These are phyloP conservation scores for Umimayanthus chanpuru DNA, from an alignment of 92 coral and sea anemone species.

Conservation along the genomic window DNA sequence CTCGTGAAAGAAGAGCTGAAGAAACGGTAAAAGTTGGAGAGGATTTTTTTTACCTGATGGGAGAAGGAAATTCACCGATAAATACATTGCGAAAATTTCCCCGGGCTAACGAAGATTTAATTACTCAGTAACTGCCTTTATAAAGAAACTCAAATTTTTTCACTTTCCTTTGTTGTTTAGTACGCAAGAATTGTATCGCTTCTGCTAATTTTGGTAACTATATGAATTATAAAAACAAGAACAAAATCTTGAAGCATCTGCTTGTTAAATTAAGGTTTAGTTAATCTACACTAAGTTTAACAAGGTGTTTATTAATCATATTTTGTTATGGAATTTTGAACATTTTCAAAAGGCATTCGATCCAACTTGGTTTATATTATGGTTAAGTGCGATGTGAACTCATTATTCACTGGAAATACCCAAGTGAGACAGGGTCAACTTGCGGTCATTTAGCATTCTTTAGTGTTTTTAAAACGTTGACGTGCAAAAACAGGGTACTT, in stretches of 20 bases:
- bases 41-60: not conserved
- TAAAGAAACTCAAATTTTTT: not conserved
- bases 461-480: not conserved
- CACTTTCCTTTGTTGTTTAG: not conserved
- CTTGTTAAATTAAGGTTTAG: not conserved
- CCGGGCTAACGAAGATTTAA: not conserved
- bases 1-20: not conserved
- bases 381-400: not conserved
- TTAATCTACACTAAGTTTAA: no score
- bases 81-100: no score
- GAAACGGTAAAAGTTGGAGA: not conserved
- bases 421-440: not conserved
- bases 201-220: no score
- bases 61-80: not conserved
- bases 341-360: not conserved
- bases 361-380: not conserved
- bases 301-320: not conserved
- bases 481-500: not conserved
- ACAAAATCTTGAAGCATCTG: no score
- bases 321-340: not conserved
- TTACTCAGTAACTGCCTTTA: not conserved
- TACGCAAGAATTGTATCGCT: not conserved
- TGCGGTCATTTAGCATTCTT: not conserved
- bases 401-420: no score
- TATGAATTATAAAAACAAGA: no score